Evolutionary conservation across 2,888 invertebrate species (phyloP).

Genomic region (Saturnia japonica): DNA sequence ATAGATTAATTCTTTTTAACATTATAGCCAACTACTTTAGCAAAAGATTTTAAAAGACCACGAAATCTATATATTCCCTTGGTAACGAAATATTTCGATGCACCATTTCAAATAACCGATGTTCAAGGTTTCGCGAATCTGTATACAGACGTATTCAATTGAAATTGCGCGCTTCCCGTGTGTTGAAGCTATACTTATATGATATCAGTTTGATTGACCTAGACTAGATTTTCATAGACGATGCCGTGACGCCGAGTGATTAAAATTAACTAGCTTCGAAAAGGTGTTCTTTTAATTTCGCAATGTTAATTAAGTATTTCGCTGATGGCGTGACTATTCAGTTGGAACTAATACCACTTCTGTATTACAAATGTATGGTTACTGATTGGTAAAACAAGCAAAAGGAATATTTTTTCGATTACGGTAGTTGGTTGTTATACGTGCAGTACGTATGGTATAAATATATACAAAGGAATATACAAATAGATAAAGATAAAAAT

Average conservation of each 20-base stretch:
- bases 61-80: background rate
- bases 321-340: background rate
- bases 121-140: background rate
- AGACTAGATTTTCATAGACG: background rate
- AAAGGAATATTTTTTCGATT: too few species aligned
- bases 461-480: too few species aligned
- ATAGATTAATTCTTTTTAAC: too few species aligned
- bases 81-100: background rate
- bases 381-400: too few species aligned
- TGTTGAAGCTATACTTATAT: background rate
- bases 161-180: slow-evolving; percentile 10
- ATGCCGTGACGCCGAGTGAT: background rate
- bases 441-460: too few species aligned
- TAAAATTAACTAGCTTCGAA: background rate
- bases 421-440: too few species aligned
- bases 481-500: too few species aligned
- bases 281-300: background rate
- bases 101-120: background rate
- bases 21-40: background rate
- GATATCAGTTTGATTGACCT: background rate
- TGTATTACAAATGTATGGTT: too few species aligned
- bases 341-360: background rate
- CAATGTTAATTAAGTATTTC: background rate
- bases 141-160: slow-evolving; percentile 10
- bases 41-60: background rate